Evolutionary conservation across 64 coral and sea anemone species (phyloP), one percentile per base, ranked within the genome.

Genomic region (Platygyra sinensis): DNA sequence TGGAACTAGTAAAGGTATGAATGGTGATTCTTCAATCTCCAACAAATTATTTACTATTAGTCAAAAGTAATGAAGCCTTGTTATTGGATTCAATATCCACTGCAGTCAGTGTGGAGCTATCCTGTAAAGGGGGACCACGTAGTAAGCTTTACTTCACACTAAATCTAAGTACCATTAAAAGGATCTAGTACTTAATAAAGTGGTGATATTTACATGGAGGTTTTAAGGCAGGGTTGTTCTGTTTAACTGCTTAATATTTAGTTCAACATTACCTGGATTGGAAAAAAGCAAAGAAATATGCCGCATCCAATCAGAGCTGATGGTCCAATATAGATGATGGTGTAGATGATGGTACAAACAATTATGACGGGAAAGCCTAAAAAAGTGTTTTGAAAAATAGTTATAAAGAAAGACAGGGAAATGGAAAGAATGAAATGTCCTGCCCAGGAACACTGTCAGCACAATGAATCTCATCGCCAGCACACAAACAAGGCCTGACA

Each of bases 231-330:
- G 15, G 54, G 54, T 13, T 46, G 10, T 29, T 5, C 52, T 57
- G 28, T 72, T 72, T 11, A 30, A 65, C 5, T 50, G 9, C 27
- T 62, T 62, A 27, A 59, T 30, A 63, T 28, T 22, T 4, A 5
- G 4, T 39, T 75, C 87, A 85, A 79, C n/a, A 39, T 90, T 19
- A 94, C 92, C 91, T 98, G 95, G 38, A 98, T 33, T 17, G 95
- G 95, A 31, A 94, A 98, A 80, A 98, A 77, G 7, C 94, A 12
- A 18, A 94, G 42, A 62, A 98, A 94, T 6, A 94, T 60, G 30
- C 92, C 84, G 77, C 95, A 98, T 16, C 95, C 95, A 38, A 98
- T 88, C 33, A 98, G 52, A 24, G 95, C 95, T 31, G 95, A 79
- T 67, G 85, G 90, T 12, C 95, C 95, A 67, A 98, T 90, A 25